A percentile compares a stretch with the other conserved stretches of the same genome.
phyloP scores from a whole-genome alignment of 1,140 invertebrate species.

The Apis laboriosa region DNA sequence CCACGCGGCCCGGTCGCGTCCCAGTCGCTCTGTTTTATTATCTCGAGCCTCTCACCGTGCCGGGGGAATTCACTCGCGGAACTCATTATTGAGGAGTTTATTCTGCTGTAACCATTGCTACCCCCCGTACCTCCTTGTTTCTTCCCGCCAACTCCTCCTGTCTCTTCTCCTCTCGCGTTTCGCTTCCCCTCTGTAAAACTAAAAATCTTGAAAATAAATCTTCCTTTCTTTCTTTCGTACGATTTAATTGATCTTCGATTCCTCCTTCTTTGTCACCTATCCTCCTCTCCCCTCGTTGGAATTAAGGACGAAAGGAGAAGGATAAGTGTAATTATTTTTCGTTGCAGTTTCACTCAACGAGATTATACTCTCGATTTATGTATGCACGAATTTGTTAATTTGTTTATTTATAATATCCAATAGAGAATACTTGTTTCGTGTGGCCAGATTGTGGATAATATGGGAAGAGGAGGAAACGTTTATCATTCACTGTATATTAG shows the following conservation, averaged over 20 bases:
- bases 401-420: too few relatives aligned
- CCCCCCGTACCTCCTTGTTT: conserved; percentile 41
- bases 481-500: too few relatives aligned
- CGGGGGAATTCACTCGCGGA: conserved; percentile 78
- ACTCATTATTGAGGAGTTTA: conserved; percentile 81
- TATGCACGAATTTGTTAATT: too few relatives aligned
- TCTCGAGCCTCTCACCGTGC: conserved; percentile 74
- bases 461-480: too few relatives aligned
- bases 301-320: too few relatives aligned
- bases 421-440: too few relatives aligned
- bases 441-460: too few relatives aligned
- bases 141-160: conserved; percentile 7
- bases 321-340: too few relatives aligned
- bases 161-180: conserved; percentile 13
- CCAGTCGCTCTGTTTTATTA: conserved; percentile 77
- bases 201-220: too few relatives aligned
- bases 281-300: neutral
- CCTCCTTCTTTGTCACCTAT: too few relatives aligned
- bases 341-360: too few relatives aligned
- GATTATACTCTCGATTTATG: too few relatives aligned
- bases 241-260: neutral
- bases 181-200: neutral
- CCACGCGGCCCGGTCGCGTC: conserved; percentile 43
- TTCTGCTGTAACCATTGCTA: conserved; percentile 77
- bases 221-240: neutral